Percentiles rank a stretch among this genome's conserved stretches.
Evolutionary conservation across 2,888 invertebrate species (phyloP).

Genomic region (Oxytorus armatus): DNA sequence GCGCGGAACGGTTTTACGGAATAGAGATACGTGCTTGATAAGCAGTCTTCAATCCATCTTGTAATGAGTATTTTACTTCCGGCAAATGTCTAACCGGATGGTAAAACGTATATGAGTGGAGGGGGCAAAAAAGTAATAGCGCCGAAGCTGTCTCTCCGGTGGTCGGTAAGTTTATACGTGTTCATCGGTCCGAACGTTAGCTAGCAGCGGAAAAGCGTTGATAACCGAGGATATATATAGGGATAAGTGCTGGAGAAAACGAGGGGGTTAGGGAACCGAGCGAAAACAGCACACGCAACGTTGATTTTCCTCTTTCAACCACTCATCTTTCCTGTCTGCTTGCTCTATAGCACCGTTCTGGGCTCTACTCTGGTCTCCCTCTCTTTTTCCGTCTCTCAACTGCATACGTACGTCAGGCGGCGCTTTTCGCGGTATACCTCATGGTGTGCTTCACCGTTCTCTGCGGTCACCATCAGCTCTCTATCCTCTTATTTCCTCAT

Average conservation of each 20-base stretch:
- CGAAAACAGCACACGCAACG: conserved; percentile 49
- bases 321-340: conserved; percentile 58
- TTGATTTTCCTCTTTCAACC: conserved; percentile 58
- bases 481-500: conserved; percentile 33
- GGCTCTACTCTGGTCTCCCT: background rate
- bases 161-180: conserved; percentile 29
- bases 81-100: conserved; percentile 5
- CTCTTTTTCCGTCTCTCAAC: background rate
- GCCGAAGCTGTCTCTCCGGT: background rate
- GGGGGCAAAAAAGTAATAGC: conserved; percentile 13
- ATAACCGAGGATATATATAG: background rate
- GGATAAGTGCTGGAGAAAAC: conserved; percentile 14
- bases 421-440: conserved; percentile 26
- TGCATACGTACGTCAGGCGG: conserved; percentile 2
- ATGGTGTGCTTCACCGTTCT: conserved; percentile 38
- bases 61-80: conserved; percentile 21
- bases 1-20: too few species aligned
- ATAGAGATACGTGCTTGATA: background rate
- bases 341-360: conserved; percentile 24
- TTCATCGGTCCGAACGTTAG: conserved; percentile 43
- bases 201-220: conserved; percentile 8
- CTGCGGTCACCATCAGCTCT: conserved; percentile 38
- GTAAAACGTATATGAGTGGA: conserved; percentile 3
- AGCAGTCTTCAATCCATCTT: conserved; percentile 11
- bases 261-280: conserved; percentile 12